phyloP scores from a whole-genome alignment of 2,888 invertebrate species.

The Halictus quadricinctus region DNA sequence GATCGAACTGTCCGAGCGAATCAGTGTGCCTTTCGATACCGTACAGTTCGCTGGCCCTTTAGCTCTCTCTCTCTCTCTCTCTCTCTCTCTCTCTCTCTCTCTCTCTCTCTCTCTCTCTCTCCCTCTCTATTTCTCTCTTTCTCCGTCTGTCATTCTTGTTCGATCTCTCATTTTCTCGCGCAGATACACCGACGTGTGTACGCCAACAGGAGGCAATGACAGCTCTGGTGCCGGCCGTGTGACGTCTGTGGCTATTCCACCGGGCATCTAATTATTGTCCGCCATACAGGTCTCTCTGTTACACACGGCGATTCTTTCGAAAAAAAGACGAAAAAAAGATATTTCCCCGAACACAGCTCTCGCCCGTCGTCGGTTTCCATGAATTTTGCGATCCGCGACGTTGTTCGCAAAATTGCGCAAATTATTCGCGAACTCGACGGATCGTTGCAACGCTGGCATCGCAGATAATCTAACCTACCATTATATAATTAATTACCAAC shows the following conservation, averaged over 20 bases:
- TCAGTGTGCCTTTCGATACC: constrained; percentile 56
- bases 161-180: constrained; percentile 41
- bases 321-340: constrained; percentile 12
- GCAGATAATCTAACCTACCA: constrained; percentile 6
- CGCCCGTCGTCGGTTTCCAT: neutral
- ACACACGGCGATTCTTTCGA: constrained; percentile 41
- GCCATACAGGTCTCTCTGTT: constrained; percentile 40
- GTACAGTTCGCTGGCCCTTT: constrained; percentile 29
- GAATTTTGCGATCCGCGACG: neutral
- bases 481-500: constrained; percentile 44
- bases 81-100: neutral
- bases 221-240: constrained; percentile 80
- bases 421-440: neutral
- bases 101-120: neutral
- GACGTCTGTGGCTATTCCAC: constrained; percentile 80
- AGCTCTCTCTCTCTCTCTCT: neutral
- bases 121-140: neutral
- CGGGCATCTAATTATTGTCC: constrained; percentile 81
- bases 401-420: neutral
- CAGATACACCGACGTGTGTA: constrained; percentile 38
- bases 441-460: neutral
- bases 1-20: constrained; percentile 67
- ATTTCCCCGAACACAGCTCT: neutral
- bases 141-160: constrained; percentile 8
- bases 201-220: constrained; percentile 77